Percentiles rank a stretch among this genome's conserved stretches.
Conservation (phyloP, 64 coral and sea anemone species). For the Catalaphyllia jardinei region DNA sequence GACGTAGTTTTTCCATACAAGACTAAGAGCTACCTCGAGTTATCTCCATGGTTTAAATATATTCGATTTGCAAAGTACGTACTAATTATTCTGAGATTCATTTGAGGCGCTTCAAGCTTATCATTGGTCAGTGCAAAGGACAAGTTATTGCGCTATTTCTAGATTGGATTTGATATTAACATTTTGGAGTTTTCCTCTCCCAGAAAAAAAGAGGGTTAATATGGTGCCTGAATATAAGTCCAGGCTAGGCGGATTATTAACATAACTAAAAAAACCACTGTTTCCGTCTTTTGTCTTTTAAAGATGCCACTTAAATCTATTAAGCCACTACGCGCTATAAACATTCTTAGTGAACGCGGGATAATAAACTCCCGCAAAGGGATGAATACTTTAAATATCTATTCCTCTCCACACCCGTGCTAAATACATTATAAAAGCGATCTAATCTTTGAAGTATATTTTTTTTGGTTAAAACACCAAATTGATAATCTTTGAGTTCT, state of each 20-base stretch:
- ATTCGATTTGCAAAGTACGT: not conserved
- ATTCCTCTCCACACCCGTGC: not conserved
- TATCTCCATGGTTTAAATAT: not conserved
- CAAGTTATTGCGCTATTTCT: too few relatives aligned
- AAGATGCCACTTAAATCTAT: not conserved
- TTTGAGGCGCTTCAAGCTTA: too few relatives aligned
- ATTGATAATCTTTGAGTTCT: not conserved
- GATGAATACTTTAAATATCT: conserved; percentile 23
- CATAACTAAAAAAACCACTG: not conserved
- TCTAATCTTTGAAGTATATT: not conserved
- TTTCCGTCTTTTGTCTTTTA: not conserved
- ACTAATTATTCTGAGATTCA: too few relatives aligned
- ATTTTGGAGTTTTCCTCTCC: too few relatives aligned
- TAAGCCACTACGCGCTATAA: not conserved
- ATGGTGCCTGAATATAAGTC: too few relatives aligned
- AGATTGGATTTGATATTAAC: too few relatives aligned
- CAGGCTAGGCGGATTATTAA: too few relatives aligned
- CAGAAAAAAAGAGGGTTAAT: too few relatives aligned
- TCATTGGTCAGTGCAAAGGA: too few relatives aligned
- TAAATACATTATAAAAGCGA: not conserved
- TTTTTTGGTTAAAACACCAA: not conserved
- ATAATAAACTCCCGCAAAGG: too few relatives aligned
- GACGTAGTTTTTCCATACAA: not conserved
- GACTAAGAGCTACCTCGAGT: not conserved
- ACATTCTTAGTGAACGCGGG: not conserved